Evolutionary conservation across 2,797 vertebrate species (phyloP).

Genomic region (Alfaro cultratus): DNA sequence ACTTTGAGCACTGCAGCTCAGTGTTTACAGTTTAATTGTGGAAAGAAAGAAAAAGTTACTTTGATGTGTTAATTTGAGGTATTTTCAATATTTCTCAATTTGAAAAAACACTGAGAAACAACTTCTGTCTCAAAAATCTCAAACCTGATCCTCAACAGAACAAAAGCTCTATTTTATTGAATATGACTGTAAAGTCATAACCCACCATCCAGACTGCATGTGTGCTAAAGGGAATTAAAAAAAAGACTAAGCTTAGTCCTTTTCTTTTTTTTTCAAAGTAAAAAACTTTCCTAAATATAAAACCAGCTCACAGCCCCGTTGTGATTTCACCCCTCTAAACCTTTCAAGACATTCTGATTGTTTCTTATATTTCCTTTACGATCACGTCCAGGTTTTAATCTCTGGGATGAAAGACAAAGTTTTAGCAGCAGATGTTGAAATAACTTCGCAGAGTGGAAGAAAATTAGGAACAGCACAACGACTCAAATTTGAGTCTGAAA

Average conservation of each 20-base stretch:
- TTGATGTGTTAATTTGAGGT: background rate
- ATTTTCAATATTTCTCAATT: background rate
- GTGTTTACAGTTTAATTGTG: background rate
- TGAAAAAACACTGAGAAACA: background rate
- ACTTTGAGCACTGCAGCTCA: background rate
- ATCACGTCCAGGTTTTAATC: slow-evolving; percentile 19
- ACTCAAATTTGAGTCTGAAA: slow-evolving; percentile 33
- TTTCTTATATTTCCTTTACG: background rate
- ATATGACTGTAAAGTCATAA: background rate
- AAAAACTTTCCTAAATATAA: background rate
- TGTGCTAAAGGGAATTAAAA: background rate
- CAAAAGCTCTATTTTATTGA: background rate
- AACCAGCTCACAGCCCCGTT: background rate
- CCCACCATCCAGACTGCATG: background rate
- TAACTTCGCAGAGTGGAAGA: slow-evolving; percentile 5
- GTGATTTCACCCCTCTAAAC: background rate
- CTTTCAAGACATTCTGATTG: background rate
- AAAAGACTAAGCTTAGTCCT: background rate
- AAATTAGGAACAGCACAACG: slow-evolving; percentile 40
- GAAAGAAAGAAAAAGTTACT: background rate
- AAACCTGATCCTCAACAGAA: background rate
- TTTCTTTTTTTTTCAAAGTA: background rate
- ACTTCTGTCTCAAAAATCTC: background rate
- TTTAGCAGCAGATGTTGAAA: slow-evolving; percentile 19
- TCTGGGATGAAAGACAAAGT: slow-evolving; percentile 5